Base-by-base conservation (phyloP, 2,888 invertebrate species). In the Villa cingulata region DNA sequence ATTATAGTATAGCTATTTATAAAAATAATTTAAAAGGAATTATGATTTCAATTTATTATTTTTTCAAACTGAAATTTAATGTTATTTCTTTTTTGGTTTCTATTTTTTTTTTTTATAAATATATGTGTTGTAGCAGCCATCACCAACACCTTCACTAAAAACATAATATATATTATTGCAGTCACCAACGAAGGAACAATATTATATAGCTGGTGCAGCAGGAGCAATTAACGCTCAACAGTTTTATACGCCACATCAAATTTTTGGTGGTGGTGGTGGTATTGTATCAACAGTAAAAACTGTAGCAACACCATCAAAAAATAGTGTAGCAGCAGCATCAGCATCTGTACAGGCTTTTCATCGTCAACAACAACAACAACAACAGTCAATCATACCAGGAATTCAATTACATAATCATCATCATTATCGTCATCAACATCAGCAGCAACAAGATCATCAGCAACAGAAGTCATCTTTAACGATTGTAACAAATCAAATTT, bases 181-280 rank as follows among this genome's bases (percentile, higher is more conserved):
- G 32, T 48, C 50, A 7, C 45, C 50, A 36, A 48, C 51, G 16
- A n/a, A n/a, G n/a, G 50, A 48, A n/a, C 50, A 48, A 38, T 37
- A 19, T 23, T 46, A 43, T 6, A 23, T 7, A 23, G 23, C 23
- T 19, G 37, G 3, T n/a, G 27, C 37, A 7, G 7, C 37, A 9
- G 27, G 29, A 7, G 7, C 37, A 9, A 36, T 29, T 37, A 16
- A 37, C 17, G 29, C 10, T 32, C 29, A 32, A 32, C 29, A 2
- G 12, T 32, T 32, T 12, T 32, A 32, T 32, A 12, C 27, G 6
- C 27, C 9, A 32, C 12, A 12, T 9, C 6, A 12, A 12, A 12
- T 32, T 32, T 9, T 9, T 12, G 29, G 29, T 12, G 12, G 12
- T 32, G 29, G 29, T 12, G 29, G 29, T 12, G 12, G 12, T 32